Conservation (phyloP, 1,140 invertebrate genomes). For the Glossosoma conforme region DNA sequence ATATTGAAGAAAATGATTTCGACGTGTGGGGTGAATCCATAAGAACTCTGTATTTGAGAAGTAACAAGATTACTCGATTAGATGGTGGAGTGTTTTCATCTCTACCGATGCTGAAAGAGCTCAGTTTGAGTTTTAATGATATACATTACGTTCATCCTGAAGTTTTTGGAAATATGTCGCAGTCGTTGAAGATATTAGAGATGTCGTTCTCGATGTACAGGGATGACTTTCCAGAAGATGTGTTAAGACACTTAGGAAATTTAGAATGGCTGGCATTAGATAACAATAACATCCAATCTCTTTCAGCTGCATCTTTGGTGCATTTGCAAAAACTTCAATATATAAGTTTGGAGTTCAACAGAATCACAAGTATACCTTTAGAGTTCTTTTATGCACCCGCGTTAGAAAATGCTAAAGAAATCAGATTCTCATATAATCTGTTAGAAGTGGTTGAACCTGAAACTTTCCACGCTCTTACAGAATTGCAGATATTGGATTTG, state of each 20-base stretch:
- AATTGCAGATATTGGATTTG: slow-evolving; percentile 65
- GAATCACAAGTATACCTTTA: slow-evolving; percentile 57
- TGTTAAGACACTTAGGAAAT: slow-evolving; percentile 63
- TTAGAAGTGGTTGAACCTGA: slow-evolving; percentile 55
- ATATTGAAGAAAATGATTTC: slow-evolving; percentile 70
- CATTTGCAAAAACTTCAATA: slow-evolving; percentile 68
- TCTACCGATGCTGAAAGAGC: slow-evolving; percentile 68
- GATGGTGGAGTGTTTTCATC: slow-evolving; percentile 67
- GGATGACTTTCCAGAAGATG: slow-evolving; percentile 69
- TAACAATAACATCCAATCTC: slow-evolving; percentile 76
- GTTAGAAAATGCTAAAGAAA: slow-evolving; percentile 70
- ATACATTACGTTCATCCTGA: slow-evolving; percentile 70
- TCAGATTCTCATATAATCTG: slow-evolving; percentile 72
- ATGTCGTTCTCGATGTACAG: slow-evolving; percentile 78
- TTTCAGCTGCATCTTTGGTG: slow-evolving; percentile 58
- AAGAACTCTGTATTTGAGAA: slow-evolving; percentile 77
- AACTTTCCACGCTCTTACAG: slow-evolving; percentile 59
- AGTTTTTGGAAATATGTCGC: slow-evolving; percentile 68
- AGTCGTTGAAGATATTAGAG: slow-evolving; percentile 75
- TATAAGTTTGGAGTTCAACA: slow-evolving; percentile 82
- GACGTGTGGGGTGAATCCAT: slow-evolving; percentile 72
- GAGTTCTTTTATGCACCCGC: slow-evolving; percentile 62
- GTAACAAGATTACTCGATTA: slow-evolving; percentile 76
- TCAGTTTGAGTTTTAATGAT: slow-evolving; percentile 85
- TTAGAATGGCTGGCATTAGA: slow-evolving; percentile 82